Base-by-base conservation (phyloP, 2,888 invertebrate species). In the Neoaliturus tenellus region DNA sequence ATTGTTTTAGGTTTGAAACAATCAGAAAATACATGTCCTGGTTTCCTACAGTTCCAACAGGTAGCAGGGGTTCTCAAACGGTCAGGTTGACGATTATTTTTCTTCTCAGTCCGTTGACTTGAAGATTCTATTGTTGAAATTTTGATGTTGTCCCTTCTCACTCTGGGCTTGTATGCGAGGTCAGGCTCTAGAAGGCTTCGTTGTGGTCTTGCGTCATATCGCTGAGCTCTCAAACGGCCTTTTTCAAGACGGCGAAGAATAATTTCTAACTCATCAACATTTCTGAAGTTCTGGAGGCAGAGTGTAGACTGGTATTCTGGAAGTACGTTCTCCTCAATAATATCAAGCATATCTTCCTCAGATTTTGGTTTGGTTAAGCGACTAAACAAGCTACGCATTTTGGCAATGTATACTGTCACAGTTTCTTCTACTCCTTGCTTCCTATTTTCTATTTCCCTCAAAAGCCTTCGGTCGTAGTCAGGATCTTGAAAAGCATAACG, bases 261-360 rank as follows among this genome's bases (percentile, higher is more conserved):
- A 31, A 20, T 31, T 67, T 67, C 67, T 35, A 67, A 31, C 67
- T 67, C 31, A 31, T 67, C 67, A 33, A 67, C 5, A 6, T 28
- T 31, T 10, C 31, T 31, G 23, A 8, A 67, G 3, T 12, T 31
- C 31, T 67, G 67, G 17, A 67, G 35, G 1, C 33, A 8, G 14
- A 67, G 33, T 31, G n/a, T 10, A 20, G 67, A 28, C 31, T 67
- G 67, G 35, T 67, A 67, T 31, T 31, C 67, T 20, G 67, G 33
- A 31, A 67, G 67, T 33, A 67, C n/a, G 31, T 67, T 67, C 17
- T 67, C 67, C 17, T 67, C 67, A n/a, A 67, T 67, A 20, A 67
- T 67, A 17, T 67, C 31, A 17, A 67, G 17, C 67, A 67, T 67
- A 31, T 67, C 31, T 3, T 31, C 28, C n/a, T 31, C 67, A 35